These are phyloP conservation scores for Centroberyx gerrardi DNA, from an alignment of 2,797 vertebrate genomes.

Conservation along the genomic window DNA sequence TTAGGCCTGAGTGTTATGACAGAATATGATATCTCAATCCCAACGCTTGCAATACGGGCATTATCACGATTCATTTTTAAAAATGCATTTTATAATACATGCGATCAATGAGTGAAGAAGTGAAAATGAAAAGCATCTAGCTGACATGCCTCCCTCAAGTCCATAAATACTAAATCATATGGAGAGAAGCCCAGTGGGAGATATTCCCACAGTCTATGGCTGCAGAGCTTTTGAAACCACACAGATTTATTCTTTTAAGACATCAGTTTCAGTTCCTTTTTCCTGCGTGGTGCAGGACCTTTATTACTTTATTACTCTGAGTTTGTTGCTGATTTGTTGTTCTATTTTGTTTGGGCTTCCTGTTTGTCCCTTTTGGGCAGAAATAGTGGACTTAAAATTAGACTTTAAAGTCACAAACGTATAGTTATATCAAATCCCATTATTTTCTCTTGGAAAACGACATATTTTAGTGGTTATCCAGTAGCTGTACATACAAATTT, in stretches of 20 bases:
- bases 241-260: background rate
- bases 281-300: background rate
- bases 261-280: constrained; percentile 23
- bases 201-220: background rate
- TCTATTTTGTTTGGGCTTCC: background rate
- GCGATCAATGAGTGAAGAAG: background rate
- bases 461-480: too few species aligned
- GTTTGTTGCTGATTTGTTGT: background rate
- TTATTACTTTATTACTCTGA: background rate
- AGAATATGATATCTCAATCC: background rate
- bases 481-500: too few species aligned
- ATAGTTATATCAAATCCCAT: too few species aligned
- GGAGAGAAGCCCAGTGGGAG: background rate
- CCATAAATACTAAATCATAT: background rate
- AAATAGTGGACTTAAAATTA: too few species aligned
- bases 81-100: constrained; percentile 20
- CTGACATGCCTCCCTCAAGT: background rate
- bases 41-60: background rate
- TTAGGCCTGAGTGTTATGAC: background rate
- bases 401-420: too few species aligned
- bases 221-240: constrained; percentile 12
- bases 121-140: background rate
- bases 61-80: background rate
- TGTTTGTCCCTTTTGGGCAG: background rate
- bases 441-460: too few species aligned